Evolutionary conservation across 2,888 invertebrate species (phyloP).

Genomic region (Athrips mouffetella): DNA sequence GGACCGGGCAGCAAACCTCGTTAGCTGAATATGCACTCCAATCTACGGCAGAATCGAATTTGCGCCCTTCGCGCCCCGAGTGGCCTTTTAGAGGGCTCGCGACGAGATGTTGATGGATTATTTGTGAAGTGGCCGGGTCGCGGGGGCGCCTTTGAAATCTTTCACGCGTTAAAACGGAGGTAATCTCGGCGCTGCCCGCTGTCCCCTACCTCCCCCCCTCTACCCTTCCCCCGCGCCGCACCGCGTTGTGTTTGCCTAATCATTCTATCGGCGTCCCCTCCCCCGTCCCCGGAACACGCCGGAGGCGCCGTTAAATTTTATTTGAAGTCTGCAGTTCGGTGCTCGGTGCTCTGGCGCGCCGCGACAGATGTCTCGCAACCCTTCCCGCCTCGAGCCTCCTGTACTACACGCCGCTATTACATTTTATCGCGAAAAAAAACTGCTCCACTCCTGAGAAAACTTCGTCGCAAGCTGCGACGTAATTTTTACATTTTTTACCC

Average conservation of each 20-base stretch:
- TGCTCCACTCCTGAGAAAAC: constrained; percentile 62
- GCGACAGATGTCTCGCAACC: constrained; percentile 52
- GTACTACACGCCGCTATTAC: constrained; percentile 60
- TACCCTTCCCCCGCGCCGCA: constrained; percentile 24
- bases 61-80: constrained; percentile 46
- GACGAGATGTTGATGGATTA: constrained; percentile 72
- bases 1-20: constrained; percentile 52
- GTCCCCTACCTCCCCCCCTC: constrained; percentile 25
- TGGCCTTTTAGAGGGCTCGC: constrained; percentile 50
- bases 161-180: constrained; percentile 77
- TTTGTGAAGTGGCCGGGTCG: constrained; percentile 75
- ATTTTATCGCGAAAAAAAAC: constrained; percentile 51
- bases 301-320: constrained; percentile 40
- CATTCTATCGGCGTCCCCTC: constrained; percentile 55
- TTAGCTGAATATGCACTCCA: constrained; percentile 73
- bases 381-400: constrained; percentile 44
- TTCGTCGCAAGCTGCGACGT: constrained; percentile 67
- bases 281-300: constrained; percentile 16
- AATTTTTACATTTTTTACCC: constrained; percentile 71
- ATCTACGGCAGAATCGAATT: constrained; percentile 67
- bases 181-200: constrained; percentile 55
- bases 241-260: constrained; percentile 69
- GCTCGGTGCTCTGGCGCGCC: constrained; percentile 32
- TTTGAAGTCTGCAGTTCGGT: constrained; percentile 47
- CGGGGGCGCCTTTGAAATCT: constrained; percentile 70